These are phyloP conservation scores for Pan paniscus DNA, from an alignment of 2,113 vertebrate genomes.

Conservation along the genomic window DNA sequence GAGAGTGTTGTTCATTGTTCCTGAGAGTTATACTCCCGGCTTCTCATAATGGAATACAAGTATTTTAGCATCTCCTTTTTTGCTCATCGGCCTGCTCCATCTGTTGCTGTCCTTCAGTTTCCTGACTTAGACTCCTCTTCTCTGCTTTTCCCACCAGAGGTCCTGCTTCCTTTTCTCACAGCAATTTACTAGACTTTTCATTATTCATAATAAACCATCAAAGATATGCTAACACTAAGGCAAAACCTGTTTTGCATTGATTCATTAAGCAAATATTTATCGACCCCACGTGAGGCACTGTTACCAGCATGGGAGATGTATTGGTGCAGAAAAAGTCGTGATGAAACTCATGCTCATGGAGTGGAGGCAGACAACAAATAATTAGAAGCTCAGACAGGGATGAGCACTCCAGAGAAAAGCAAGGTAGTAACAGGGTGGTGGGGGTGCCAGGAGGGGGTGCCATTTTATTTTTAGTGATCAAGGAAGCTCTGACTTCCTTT, in stretches of 20 bases:
- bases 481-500: background rate
- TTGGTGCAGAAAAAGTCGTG: background rate
- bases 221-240: background rate
- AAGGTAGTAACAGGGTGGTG: rapidly evolving
- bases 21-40: conserved; percentile 40
- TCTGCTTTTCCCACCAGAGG: conserved; percentile 56
- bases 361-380: background rate
- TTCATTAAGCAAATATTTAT: conserved; percentile 40
- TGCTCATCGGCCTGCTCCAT: background rate
- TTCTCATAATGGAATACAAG: conserved; percentile 59
- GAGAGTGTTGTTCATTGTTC: conserved; percentile 47
- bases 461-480: background rate
- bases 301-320: background rate
- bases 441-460: background rate
- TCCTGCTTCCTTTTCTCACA: conserved; percentile 49
- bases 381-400: background rate
- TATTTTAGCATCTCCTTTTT: conserved; percentile 36
- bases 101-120: conserved; percentile 3
- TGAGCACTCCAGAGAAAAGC: background rate
- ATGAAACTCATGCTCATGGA: background rate
- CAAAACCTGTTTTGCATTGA: conserved; percentile 9
- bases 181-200: conserved; percentile 59
- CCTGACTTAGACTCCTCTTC: conserved; percentile 41
- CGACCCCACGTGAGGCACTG: background rate
- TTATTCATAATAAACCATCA: conserved; percentile 50